Evolutionary conservation across 2,888 invertebrate species (phyloP), one percentile per base, ranked within the genome.

Genomic region (Nyleta sp.): DNA sequence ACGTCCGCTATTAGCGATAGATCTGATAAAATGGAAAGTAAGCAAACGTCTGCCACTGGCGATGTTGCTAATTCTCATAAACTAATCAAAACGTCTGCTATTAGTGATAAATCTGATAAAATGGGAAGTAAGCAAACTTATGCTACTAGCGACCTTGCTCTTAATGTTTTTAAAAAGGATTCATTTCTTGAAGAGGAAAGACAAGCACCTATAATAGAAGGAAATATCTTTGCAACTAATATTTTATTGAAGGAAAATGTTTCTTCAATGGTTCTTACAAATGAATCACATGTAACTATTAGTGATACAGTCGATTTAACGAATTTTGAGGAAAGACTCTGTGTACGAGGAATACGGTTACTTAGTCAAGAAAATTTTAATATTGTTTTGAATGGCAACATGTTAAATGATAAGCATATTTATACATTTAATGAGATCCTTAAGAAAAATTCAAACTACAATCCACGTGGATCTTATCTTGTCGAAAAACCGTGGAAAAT

Each of bases 1-100:
- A 18, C 48, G 48, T 48, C 24, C 24, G 22, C 48, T 13, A 24
- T 24, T 24, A 13, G 44, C 44, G 44, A n/a, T n/a, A n/a, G n/a
- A n/a, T n/a, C n/a, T n/a, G n/a, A n/a, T n/a, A n/a, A n/a, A n/a
- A n/a, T n/a, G 15, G 7, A 17, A 22, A 20, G 2, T 22, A 44
- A 5, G 11, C 5, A 11, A 20, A 2, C 44, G 44, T 44, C 44
- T 44, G 44, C 44, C 22, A 44, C 10, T 20, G 10, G 44, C 44
- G 44, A 44, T 44, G 11, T 5, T 18, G 20, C 20, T 44, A 17
- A 4, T 17, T 6, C 17, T 17, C 17, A 42, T 13, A 42, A 42
- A n/a, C n/a, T n/a, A n/a, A n/a, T n/a, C n/a, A n/a, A n/a, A n/a
- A n/a, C n/a, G n/a, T n/a, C n/a, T n/a, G 15, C 17, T 6, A 35